A percentile compares a stretch with the other conserved stretches of the same genome.
These are phyloP conservation scores for Plemyria rubiginata DNA, from an alignment of 2,888 invertebrate genomes.

Conservation along the genomic window DNA sequence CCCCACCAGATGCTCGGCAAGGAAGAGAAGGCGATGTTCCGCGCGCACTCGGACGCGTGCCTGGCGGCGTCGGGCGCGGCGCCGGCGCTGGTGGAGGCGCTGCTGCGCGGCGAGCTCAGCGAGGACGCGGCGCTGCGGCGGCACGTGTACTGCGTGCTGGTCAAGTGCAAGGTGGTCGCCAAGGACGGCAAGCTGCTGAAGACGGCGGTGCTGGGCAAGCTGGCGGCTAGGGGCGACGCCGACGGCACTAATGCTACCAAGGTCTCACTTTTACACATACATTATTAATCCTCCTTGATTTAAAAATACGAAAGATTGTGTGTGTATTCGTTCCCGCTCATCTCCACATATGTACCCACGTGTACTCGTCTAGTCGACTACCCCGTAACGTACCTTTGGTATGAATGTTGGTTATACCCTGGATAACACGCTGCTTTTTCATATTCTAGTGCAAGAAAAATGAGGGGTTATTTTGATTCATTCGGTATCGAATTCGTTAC, in stretches of 20 bases:
- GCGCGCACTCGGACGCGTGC: conserved; percentile 72
- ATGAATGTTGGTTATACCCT: no score
- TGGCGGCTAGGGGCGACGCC: conserved; percentile 52
- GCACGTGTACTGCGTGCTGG: conserved; percentile 76
- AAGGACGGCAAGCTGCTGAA: conserved; percentile 79
- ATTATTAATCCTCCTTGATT: no score
- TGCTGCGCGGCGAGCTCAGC: conserved; percentile 59
- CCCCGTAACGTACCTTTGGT: no score
- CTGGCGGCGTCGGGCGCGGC: conserved; percentile 55
- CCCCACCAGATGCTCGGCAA: conserved; percentile 62
- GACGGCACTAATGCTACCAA: conserved; percentile 66
- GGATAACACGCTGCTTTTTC: no score
- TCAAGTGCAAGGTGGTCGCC: conserved; percentile 71
- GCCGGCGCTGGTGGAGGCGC: conserved; percentile 52
- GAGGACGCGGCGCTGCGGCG: conserved; percentile 57
- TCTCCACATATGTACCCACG: no score
- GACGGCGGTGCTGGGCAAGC: conserved; percentile 62
- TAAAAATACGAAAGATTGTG: no score
- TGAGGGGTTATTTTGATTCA: no score
- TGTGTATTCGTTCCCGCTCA: no score
- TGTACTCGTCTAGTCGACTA: no score
- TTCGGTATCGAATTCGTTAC: no score
- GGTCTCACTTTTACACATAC: conserved; percentile 46
- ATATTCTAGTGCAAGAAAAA: no score
- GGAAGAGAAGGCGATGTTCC: conserved; percentile 75